Conservation (phyloP, 2,888 invertebrate species). For the Piscicola geometra region DNA sequence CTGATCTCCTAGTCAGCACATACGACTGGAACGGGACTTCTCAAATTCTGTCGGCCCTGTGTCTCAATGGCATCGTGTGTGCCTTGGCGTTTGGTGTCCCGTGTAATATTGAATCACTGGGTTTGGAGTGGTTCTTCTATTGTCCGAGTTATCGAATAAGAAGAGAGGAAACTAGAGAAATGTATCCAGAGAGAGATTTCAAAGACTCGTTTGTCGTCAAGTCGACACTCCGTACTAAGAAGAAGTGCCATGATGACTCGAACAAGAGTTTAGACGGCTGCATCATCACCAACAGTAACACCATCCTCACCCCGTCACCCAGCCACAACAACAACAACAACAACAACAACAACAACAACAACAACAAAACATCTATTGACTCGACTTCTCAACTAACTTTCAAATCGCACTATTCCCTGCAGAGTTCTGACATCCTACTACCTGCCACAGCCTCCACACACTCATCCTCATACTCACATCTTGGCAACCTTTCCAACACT, state of each 20-base stretch:
- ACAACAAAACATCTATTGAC: too few species aligned
- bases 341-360: too few species aligned
- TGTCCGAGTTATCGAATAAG: not conserved
- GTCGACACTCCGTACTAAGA: not conserved
- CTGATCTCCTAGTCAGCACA: not conserved
- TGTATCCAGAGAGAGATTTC: not conserved
- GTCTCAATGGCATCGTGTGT: conserved; percentile 25
- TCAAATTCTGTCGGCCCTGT: conserved; percentile 18
- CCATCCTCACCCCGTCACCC: too few species aligned
- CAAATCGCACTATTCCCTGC: too few species aligned
- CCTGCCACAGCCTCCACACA: too few species aligned
- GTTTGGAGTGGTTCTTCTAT: not conserved
- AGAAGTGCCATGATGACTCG: conserved; percentile 1
- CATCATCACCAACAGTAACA: conserved; percentile 23
- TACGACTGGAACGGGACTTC: conserved; percentile 22
- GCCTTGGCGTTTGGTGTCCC: not conserved
- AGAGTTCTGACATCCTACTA: too few species aligned
- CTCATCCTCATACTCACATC: too few species aligned
- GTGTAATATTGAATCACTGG: not conserved
- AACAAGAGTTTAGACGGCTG: conserved; percentile 19
- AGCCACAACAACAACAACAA: too few species aligned
- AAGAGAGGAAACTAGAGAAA: not conserved
- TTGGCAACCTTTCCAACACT: too few species aligned
- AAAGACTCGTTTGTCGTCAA: conserved; percentile 15
- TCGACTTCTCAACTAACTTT: too few species aligned